Evolutionary conservation across 2,888 invertebrate genomes (phyloP), one percentile per base, ranked within the genome.

Genomic region (Oxystoma pomonae): DNA sequence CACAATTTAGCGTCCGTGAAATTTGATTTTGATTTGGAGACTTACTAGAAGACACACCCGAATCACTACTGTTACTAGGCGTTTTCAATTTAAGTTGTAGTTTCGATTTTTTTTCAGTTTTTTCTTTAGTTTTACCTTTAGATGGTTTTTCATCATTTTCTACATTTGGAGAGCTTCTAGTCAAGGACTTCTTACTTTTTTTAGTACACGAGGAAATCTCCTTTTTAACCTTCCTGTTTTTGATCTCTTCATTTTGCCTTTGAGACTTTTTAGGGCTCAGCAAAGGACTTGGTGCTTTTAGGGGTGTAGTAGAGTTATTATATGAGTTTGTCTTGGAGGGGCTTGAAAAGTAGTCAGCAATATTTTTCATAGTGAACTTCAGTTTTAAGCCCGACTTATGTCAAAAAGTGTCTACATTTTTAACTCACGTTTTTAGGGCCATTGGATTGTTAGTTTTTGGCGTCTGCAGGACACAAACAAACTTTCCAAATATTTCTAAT

Each of bases 331-430:
- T 59, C 64, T 68, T 67, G 19, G 59, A 55, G 7, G 71, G 66
- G 55, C 68, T 71, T 20, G 65, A 18, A 68, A 73, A 71, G 61
- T 73, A 72, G 52, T 68, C 65, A 7, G 68, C 69, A 58, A 73
- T 62, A 61, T 68, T 67, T 35, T 67, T 68, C 68, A 68, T 68
- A 2, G 18, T 65, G 51, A 63, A n/a, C n/a, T n/a, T n/a, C n/a
- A n/a, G n/a, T n/a, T n/a, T n/a, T n/a, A n/a, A n/a, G n/a, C n/a
- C n/a, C n/a, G n/a, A n/a, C n/a, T n/a, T n/a, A n/a, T n/a, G n/a
- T n/a, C n/a, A n/a, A n/a, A n/a, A n/a, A n/a, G n/a, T n/a, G n/a
- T n/a, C n/a, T n/a, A n/a, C n/a, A n/a, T n/a, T n/a, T n/a, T n/a
- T n/a, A n/a, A n/a, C n/a, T n/a, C n/a, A n/a, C n/a, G n/a, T n/a